Evolutionary conservation across 2,797 vertebrate genomes (phyloP).

Genomic region (Notoglanidium macrostoma): DNA sequence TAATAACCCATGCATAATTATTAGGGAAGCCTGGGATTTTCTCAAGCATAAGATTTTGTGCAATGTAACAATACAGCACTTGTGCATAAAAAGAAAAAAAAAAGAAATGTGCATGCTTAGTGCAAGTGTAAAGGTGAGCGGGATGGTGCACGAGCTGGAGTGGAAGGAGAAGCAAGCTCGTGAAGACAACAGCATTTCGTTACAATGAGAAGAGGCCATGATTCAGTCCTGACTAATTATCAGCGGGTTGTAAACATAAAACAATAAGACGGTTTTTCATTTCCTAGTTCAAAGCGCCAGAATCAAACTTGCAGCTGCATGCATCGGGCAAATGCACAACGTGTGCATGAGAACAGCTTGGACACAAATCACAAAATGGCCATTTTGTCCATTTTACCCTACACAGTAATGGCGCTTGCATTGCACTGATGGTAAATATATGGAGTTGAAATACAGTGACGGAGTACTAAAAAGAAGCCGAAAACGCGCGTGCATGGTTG

Average conservation of each 20-base stretch:
- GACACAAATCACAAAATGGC: slow-evolving; percentile 66
- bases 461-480: neutral
- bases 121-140: neutral
- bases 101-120: neutral
- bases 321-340: neutral
- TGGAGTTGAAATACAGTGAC: slow-evolving; percentile 58
- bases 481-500: neutral
- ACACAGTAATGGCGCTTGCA: slow-evolving; percentile 80
- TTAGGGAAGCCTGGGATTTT: neutral
- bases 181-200: slow-evolving; percentile 8
- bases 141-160: neutral
- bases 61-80: neutral
- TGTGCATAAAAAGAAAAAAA: neutral
- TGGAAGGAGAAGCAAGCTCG: neutral
- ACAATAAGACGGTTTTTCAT: neutral
- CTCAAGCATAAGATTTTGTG: neutral
- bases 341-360: slow-evolving; percentile 29
- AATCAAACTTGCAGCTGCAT: slow-evolving; percentile 44
- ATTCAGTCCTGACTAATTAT: neutral
- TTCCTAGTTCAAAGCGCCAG: neutral
- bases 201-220: slow-evolving; percentile 21
- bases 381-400: slow-evolving; percentile 79
- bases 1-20: neutral
- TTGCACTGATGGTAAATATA: slow-evolving; percentile 67
- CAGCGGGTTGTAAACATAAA: neutral